Evolutionary conservation across 2,113 vertebrate genomes (phyloP), one percentile per base, ranked within the genome.

Genomic region (Cyprinodon brontotheroides): DNA sequence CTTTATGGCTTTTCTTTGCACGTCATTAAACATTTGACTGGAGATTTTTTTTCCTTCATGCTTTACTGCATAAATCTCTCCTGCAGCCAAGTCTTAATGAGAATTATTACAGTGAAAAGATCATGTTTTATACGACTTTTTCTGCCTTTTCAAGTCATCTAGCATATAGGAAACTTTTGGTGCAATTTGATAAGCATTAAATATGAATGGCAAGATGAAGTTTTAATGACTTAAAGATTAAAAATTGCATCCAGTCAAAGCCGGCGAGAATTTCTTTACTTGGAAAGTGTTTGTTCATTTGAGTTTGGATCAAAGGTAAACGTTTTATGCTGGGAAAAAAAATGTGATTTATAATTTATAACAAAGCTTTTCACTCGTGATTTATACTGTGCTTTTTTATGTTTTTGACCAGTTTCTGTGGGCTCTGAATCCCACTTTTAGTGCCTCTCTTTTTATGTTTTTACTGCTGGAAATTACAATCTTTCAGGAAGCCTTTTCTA

Each of bases 111-210:
- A 3, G 0, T 15, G 40, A 36, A 15, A 14, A 15, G 41, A 72
- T 36, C 59, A 10, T 39, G 74, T 47, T 78, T 57, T 72, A 29
- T 75, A 62, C 57, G 47, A 50, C 15, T 36, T 39, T 39, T 63
- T 69, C 43, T 29, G 1, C 67, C 59, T 67, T 79, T 37, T 68
- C 6, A 41, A n/a, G 2, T 78, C 68, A 78, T 80, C 72, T 77
- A 88, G 84, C 78, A 73, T 40, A 15, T 36, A 48, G 3, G 9
- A 11, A 64, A 60, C 43, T 61, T 65, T 36, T 61, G 81, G 45
- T 77, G 74, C 72, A 53, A 69, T 87, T 86, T 86, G 69, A 78
- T 59, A 11, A 50, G 37, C 67, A 73, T 81, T 79, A 74, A 78
- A 69, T 37, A 75, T 79, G 11, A 0, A 80, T 61, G 48, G 13